Evolutionary conservation across 2,888 invertebrate species (phyloP), one percentile per base, ranked within the genome.

Genomic region (Tillus elongatus): DNA sequence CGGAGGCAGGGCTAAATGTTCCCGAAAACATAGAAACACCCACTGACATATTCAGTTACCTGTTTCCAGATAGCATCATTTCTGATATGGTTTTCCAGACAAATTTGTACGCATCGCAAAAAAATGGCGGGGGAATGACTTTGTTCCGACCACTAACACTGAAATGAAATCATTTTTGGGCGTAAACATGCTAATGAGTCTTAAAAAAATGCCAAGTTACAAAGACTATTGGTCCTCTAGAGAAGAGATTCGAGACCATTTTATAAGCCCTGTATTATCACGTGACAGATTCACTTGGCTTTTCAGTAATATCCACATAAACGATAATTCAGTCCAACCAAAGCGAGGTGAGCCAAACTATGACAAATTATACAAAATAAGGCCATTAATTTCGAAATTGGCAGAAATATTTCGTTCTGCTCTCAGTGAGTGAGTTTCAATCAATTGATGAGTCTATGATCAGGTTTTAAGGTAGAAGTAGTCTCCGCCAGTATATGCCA

Each of bases 161-260:
- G 43, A 50, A 46, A 44, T 50, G 16, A 39, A 39, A 24, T 10
- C 11, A 12, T 49, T 47, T 37, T 33, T 46, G 19, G 48, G 34
- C 13, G 39, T 50, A 32, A 50, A 50, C 39, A 35, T 52, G 32
- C 24, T 51, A 10, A 52, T 50, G 49, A 47, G 50, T 26, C 38
- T 49, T 8, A 51, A 47, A 35, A 33, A 33, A 16, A 35, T 38
- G 28, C 49, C 49, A 10, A 44, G 46, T 39, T 52, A 50, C 28
- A 36, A 41, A 26, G 49, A 51, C 37, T 47, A 47, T 37, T 53
- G 50, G 48, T 43, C 39, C 6, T 30, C 36, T 24, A 33, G 36
- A 14, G 33, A 12, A 6, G 41, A 44, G 15, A 12, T 51, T 11
- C 29, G 41, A 35, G 48, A 50, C 37, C 11, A 31, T 12, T 45